Evolutionary conservation across 2,888 invertebrate species (phyloP).

Genomic region (Euclidia mi): DNA sequence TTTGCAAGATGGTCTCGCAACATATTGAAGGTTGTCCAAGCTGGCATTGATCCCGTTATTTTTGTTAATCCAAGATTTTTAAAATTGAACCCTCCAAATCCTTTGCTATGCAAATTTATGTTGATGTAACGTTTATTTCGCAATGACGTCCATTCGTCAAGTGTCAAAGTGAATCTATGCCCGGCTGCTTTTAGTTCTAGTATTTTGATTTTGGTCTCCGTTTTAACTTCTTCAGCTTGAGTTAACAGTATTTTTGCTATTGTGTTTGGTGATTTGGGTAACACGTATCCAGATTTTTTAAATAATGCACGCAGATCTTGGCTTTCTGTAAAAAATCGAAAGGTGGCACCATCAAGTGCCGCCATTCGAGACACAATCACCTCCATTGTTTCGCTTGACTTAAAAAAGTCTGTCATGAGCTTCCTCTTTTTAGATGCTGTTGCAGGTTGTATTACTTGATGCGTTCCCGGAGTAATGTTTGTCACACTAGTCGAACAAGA

Average conservation of each 20-base stretch:
- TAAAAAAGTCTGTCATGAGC: too few species aligned
- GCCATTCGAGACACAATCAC: too few species aligned
- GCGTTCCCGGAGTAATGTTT: too few species aligned
- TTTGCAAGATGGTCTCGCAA: conserved; percentile 4
- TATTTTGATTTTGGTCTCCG: neutral
- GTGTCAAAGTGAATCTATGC: neutral
- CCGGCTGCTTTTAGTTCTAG: neutral
- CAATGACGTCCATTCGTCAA: conserved; percentile 6
- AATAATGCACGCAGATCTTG: neutral
- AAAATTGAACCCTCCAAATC: conserved; percentile 6
- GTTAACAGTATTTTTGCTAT: conserved; percentile 8
- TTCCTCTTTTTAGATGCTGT: too few species aligned
- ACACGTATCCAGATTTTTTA: conserved; percentile 2
- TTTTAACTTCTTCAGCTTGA: conserved; percentile 11
- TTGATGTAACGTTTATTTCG: conserved; percentile 22
- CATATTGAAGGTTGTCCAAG: conserved; percentile 8
- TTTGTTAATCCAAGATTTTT: conserved; percentile 22
- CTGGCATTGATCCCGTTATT: conserved; percentile 22
- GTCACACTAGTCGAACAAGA: too few species aligned
- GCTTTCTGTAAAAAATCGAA: neutral
- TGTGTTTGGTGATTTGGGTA: conserved; percentile 12
- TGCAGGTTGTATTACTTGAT: too few species aligned
- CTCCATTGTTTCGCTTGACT: too few species aligned
- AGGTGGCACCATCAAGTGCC: neutral
- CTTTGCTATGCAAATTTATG: conserved; percentile 15